Base-by-base conservation (phyloP, 2,113 vertebrate genomes). In the Cepphus grylle region DNA sequence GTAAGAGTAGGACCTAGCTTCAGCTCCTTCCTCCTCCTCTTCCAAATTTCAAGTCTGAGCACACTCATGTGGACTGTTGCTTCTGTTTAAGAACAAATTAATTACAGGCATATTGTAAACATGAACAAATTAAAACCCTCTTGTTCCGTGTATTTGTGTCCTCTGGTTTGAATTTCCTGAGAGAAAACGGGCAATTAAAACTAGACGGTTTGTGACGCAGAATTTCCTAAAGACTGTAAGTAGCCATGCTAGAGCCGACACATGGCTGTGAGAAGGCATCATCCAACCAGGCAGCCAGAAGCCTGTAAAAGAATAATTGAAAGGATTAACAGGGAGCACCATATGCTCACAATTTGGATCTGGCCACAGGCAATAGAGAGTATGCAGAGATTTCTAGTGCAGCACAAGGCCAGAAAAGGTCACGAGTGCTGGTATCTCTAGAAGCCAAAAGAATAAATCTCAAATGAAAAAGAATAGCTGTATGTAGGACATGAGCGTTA, bases 171-270 rank as follows among this genome's bases (percentile, higher is more conserved):
- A 91, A 80, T 93, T 93, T 85, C 66, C 66, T 19, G 19, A 76
- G 58, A 96, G 70, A 72, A 94, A 85, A 91, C 4, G 15, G 58
- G 47, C 90, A 81, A 90, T 49, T 82, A 77, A 74, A 90, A 86
- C 53, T 26, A 12, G 49, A 17, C 9, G 2, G 32, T 63, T 76
- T 40, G n/a, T 73, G 49, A 56, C 2, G 0, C 50, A 63, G 42
- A 62, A 62, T 69, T 95, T 84, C 69, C 71, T 15, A 62, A 50
- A 0, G 13, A 40, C 47, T 45, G 4, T 55, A 25, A 42, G 20
- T 8, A 66, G 88, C 66, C 0, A 0, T 61, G 74, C 5, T 32
- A 61, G 45, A 81, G 58, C 55, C 0, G 0, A 36, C 83, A 63
- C 23, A 2, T 2, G 42, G 89, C 73, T 79, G 40, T 36, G 34